Conservation (phyloP, 2,888 invertebrate genomes). For the Coenonympha arcania region DNA sequence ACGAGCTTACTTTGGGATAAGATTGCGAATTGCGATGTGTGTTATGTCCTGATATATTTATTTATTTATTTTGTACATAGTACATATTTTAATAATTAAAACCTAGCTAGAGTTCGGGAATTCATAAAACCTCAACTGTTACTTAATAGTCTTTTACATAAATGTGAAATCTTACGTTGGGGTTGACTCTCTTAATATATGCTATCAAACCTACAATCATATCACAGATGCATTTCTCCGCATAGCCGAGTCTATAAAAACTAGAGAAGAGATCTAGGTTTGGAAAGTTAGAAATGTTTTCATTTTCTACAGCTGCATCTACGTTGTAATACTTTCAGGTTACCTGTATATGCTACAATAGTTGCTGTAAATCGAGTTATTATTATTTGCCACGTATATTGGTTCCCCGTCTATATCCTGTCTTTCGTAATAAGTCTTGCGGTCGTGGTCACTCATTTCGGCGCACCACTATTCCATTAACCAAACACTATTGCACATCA, state of each 20-base stretch:
- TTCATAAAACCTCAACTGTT: too few relatives aligned
- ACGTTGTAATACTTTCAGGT: neutral
- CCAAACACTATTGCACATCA: constrained; percentile 29
- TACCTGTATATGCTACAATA: constrained; percentile 75
- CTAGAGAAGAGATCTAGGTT: neutral
- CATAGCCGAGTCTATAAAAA: neutral
- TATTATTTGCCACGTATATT: constrained; percentile 58
- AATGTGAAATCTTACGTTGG: too few relatives aligned
- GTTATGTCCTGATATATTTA: too few relatives aligned
- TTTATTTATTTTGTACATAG: too few relatives aligned
- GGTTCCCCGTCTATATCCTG: constrained; percentile 50
- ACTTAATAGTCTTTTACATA: too few relatives aligned
- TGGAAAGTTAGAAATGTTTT: neutral
- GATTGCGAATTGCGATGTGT: too few relatives aligned
- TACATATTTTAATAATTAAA: too few relatives aligned
- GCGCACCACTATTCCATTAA: constrained; percentile 31
- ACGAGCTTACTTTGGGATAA: too few relatives aligned
- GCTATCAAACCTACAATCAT: neutral
- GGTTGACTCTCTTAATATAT: too few relatives aligned
- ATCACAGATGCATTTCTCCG: neutral
- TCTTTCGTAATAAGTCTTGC: constrained; percentile 52
- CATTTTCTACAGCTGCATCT: neutral
- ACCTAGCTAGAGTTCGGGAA: too few relatives aligned
- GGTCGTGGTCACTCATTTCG: constrained; percentile 62
- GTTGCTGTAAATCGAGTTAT: constrained; percentile 71